These are phyloP conservation scores for Echiichthys vipera DNA, from an alignment of 2,797 vertebrate genomes.

Conservation along the genomic window DNA sequence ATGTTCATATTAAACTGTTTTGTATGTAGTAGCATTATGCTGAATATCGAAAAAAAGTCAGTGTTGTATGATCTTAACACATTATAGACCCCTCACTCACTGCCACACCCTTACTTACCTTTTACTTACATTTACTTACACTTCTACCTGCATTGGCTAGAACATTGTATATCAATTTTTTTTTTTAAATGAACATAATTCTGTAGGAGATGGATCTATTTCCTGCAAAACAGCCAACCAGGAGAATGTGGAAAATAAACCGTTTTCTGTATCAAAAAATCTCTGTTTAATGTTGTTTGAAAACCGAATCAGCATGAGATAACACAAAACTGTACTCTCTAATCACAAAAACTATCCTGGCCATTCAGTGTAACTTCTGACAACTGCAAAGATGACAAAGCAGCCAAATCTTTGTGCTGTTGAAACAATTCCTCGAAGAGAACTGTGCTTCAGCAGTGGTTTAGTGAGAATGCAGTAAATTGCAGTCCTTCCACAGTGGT, in stretches of 20 bases:
- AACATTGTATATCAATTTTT: background rate
- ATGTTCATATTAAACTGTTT: slow-evolving; percentile 12
- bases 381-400: slow-evolving; percentile 2
- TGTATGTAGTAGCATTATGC: background rate
- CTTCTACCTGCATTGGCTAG: background rate
- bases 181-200: slow-evolving; percentile 14
- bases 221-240: slow-evolving; percentile 4
- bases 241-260: background rate
- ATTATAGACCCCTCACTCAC: background rate
- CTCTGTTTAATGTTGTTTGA: background rate
- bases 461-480: slow-evolving; percentile 37
- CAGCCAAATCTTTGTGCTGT: slow-evolving; percentile 8
- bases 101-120: background rate
- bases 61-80: background rate
- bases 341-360: background rate
- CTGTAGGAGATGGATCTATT: background rate
- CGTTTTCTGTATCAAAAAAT: background rate
- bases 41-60: background rate
- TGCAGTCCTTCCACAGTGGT: background rate
- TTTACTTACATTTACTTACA: background rate
- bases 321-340: slow-evolving; percentile 1
- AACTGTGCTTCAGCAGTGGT: slow-evolving; percentile 26
- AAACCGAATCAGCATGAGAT: background rate
- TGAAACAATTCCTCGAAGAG: slow-evolving; percentile 3
- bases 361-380: background rate